Evolutionary conservation across 2,888 invertebrate genomes (phyloP), one percentile per base, ranked within the genome.

Genomic region (Pasiphila rectangulata): DNA sequence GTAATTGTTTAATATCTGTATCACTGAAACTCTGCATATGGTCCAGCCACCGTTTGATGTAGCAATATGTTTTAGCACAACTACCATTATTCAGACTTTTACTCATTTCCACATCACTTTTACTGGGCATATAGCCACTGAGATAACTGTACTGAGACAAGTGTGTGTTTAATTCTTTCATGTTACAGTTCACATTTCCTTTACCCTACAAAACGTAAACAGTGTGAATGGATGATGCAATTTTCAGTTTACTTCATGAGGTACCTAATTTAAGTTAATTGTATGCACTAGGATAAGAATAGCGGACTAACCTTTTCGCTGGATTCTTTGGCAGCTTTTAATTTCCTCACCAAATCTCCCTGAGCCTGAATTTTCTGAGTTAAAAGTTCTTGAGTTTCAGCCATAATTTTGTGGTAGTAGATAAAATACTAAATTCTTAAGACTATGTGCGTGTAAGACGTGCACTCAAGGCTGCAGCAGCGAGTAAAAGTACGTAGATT

Each of bases 301-400:
- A 19, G 23, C n/a, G 10, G n/a, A 76, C 75, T 71, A 66, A 95
- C 96, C 94, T 93, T 92, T 60, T 93, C 93, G 75, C 91, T 92
- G 39, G 93, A 91, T 79, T 94, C 95, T 82, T 95, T 95, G 19
- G 93, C 92, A 57, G 93, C 90, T 86, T 96, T 96, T 54, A 96
- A 85, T 83, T 94, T 93, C 68, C 96, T 91, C 38, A 96, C 95
- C 61, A 94, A 78, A 75, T 96, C 95, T 56, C 95, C 96, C 81
- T 96, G 96, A 67, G 83, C 85, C 70, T 86, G 80, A 46, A 88
- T 87, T 79, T 84, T 78, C 55, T 78, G 72, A 46, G 77, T 62
- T 54, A 88, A 63, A 50, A 56, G 37, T 61, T 84, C 84, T 67
- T 82, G 79, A 54, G 63, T 63, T 51, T 83, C 81, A 56, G 83